phyloP scores from a whole-genome alignment of 2,888 invertebrate species.

The Shargacucullia verbasci region DNA sequence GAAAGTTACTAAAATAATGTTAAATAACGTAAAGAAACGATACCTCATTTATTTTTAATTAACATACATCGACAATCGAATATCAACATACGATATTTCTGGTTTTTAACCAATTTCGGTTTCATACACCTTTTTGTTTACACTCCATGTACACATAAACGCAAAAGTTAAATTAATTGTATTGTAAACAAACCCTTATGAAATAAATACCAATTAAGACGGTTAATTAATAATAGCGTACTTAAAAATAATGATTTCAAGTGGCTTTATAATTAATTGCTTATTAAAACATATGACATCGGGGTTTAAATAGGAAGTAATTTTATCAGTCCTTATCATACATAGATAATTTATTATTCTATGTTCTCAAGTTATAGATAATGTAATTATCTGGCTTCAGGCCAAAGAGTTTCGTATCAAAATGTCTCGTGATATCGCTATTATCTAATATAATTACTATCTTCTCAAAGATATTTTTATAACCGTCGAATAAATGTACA shows the following conservation, averaged over 20 bases:
- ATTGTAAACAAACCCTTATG: conserved; percentile 15
- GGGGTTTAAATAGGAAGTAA: conserved; percentile 22
- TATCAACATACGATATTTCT: too few relatives aligned
- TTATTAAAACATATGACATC: neutral
- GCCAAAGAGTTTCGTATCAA: neutral
- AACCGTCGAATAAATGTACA: too few relatives aligned
- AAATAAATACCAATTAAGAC: conserved; percentile 2
- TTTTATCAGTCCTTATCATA: conserved; percentile 20
- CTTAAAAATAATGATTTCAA: conserved; percentile 22
- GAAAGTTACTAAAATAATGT: too few relatives aligned
- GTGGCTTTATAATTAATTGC: conserved; percentile 7
- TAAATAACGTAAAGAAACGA: too few relatives aligned
- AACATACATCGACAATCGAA: too few relatives aligned
- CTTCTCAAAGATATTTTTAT: too few relatives aligned
- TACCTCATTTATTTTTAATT: too few relatives aligned
- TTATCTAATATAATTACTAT: too few relatives aligned
- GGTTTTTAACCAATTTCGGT: too few relatives aligned
- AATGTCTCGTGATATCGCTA: conserved; percentile 1
- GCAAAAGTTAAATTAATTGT: conserved; percentile 2
- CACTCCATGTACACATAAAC: too few relatives aligned
- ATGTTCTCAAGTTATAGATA: too few relatives aligned
- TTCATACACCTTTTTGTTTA: too few relatives aligned
- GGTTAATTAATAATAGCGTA: neutral
- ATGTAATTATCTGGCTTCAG: neutral
- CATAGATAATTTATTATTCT: neutral